These are phyloP conservation scores for Tholera decimalis DNA, from an alignment of 2,888 invertebrate species.

Conservation along the genomic window DNA sequence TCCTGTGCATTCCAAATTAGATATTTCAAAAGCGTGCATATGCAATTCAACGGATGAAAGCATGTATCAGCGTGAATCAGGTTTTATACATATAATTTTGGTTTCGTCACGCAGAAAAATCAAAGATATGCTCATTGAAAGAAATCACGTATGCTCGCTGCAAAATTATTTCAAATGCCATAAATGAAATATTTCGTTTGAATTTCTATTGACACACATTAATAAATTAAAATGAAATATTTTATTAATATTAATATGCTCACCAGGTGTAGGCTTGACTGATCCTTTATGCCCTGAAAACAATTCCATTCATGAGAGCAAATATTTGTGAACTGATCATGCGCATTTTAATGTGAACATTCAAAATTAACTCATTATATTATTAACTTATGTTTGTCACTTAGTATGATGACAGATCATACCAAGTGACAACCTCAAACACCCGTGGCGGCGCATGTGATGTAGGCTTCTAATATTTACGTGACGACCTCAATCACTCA, in stretches of 20 bases:
- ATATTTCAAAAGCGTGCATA: constrained; percentile 11
- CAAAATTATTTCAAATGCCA: constrained; percentile 18
- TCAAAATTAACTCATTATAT: background rate
- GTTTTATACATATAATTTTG: too few relatives aligned
- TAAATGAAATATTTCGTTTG: background rate
- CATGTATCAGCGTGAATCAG: too few relatives aligned
- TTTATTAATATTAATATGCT: constrained; percentile 6
- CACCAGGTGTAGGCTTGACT: constrained; percentile 31
- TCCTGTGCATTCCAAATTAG: background rate
- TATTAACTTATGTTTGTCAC: too few relatives aligned
- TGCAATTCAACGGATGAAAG: too few relatives aligned
- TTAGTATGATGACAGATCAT: too few relatives aligned
- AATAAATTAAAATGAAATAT: background rate
- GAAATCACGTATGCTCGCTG: background rate
- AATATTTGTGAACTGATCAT: background rate
- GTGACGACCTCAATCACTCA: too few relatives aligned
- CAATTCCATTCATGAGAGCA: constrained; percentile 1
- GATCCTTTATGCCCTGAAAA: constrained; percentile 37
- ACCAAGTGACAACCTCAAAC: too few relatives aligned
- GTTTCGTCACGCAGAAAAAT: too few relatives aligned
- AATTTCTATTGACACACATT: too few relatives aligned
- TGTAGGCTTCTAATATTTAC: too few relatives aligned
- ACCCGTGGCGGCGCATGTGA: too few relatives aligned
- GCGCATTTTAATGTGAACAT: constrained; percentile 1
- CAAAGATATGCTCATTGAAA: background rate